Percentiles rank a stretch among this genome's conserved stretches.
Conservation (phyloP, 2,113 vertebrate genomes). For the Poeciliopsis retropinna region DNA sequence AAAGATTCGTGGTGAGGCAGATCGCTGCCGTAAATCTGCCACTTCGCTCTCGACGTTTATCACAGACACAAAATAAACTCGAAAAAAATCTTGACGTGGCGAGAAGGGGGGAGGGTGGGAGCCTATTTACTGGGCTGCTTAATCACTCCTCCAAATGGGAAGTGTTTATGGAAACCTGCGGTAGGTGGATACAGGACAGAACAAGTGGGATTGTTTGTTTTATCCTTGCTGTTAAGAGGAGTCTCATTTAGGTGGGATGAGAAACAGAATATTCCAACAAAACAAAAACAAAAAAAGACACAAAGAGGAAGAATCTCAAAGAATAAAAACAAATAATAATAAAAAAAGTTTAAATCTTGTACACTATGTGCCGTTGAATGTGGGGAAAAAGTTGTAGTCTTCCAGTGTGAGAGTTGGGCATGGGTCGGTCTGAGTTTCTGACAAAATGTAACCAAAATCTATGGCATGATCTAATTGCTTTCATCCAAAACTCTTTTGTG, state of each 20-base stretch:
- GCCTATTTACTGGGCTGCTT: background rate
- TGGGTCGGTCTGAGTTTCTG: background rate
- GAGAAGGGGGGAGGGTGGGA: background rate
- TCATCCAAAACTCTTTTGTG: background rate
- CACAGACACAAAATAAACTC: background rate
- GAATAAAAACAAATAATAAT: conserved; percentile 36
- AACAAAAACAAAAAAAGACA: conserved; percentile 13
- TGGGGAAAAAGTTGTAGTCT: conserved; percentile 27
- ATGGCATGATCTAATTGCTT: background rate
- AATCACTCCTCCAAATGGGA: conserved; percentile 7
- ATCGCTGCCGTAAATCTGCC: conserved; percentile 10
- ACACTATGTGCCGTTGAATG: conserved; percentile 70
- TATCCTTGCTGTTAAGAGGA: conserved; percentile 45
- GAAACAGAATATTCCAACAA: conserved; percentile 52
- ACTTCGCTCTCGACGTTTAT: conserved; percentile 13
- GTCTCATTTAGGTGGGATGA: conserved; percentile 20
- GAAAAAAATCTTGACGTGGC: conserved; percentile 4
- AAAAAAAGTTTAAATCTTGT: conserved; percentile 56
- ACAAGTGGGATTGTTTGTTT: conserved; percentile 25
- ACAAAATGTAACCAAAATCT: background rate
- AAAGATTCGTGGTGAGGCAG: conserved; percentile 37
- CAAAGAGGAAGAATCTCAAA: conserved; percentile 16
- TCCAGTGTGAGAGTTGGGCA: conserved; percentile 19
- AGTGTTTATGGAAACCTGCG: conserved; percentile 26
- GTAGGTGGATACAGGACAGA: conserved; percentile 44